Base-by-base conservation (phyloP, 2,113 vertebrate species). In the Hippocampus mohnikei region DNA sequence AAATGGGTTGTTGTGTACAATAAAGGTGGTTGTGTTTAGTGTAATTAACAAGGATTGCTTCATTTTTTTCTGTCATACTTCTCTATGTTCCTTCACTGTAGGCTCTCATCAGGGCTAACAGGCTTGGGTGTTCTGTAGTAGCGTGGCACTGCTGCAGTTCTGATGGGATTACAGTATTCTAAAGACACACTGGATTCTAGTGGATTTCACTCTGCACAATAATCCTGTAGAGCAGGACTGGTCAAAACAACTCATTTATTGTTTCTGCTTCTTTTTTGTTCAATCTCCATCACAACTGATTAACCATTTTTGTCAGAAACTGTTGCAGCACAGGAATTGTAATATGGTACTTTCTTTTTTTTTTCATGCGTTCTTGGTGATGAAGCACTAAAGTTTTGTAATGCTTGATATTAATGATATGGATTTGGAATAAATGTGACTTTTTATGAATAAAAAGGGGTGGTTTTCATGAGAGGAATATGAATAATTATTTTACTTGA, bases 91-190 rank as follows among this genome's bases (percentile, higher is more conserved):
- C 93, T 89, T 77, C 81, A 86, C 78, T 93, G 12, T 82, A 93
- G 94, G 92, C 93, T 95, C 85, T 94, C 92, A 84, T 94, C 93
- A 93, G 91, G 93, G 92, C 90, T 94, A 89, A 91, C 92, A 92
- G 92, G 93, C 93, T 91, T 92, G 90, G 92, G 91, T 89, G 88
- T 90, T 91, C 93, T 93, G 88, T 95, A 93, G 92, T 92, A 80
- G 90, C 87, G 84, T 81, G 90, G 88, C 90, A 87, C 89, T 90
- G 84, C 84, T 92, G 88, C 91, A 86, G 89, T 91, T 92, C 91
- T 92, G 91, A 92, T 89, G 92, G 94, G 93, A 95, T 89, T 93
- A n/a, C n/a, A n/a, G n/a, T n/a, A 92, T 92, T 86, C 91, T 88
- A 92, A 93, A 94, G 89, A 91, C 92, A 91, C 89, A 91, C 88